A percentile compares a stretch with the other conserved stretches of the same genome.
Conservation (phyloP, 2,113 vertebrate species). For the Oncorhynchus tshawytscha region DNA sequence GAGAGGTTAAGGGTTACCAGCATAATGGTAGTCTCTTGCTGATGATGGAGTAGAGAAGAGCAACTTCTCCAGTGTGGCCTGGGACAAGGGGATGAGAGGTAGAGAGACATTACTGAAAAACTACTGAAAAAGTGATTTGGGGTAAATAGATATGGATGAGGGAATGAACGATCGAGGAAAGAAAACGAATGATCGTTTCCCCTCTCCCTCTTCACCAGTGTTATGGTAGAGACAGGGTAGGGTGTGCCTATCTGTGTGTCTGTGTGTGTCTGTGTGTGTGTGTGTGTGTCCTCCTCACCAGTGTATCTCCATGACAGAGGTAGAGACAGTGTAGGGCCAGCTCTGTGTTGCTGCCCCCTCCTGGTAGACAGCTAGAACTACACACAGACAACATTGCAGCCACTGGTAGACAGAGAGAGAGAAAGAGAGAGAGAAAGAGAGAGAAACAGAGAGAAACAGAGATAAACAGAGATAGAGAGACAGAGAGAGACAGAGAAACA, state of each 20-base stretch:
- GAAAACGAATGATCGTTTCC: no score
- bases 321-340: slow-evolving; percentile 76
- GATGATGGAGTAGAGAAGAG: slow-evolving; percentile 63
- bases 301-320: slow-evolving; percentile 60
- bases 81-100: slow-evolving; percentile 18
- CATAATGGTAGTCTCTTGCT: slow-evolving; percentile 71
- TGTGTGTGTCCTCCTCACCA: slow-evolving; percentile 60
- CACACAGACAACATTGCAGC: slow-evolving; percentile 73
- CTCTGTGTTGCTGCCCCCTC: slow-evolving; percentile 77
- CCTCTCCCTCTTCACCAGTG: no score
- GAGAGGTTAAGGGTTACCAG: slow-evolving; percentile 58
- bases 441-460: neutral
- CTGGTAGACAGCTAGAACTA: slow-evolving; percentile 75
- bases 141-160: no score
- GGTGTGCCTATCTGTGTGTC: no score
- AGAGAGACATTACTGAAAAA: neutral
- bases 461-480: neutral
- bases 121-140: neutral
- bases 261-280: neutral
- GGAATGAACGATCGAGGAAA: no score
- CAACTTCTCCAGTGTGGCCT: slow-evolving; percentile 74
- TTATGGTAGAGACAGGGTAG: no score
- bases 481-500: accelerated
- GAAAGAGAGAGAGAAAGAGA: slow-evolving; percentile 17
- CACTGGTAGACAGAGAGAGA: slow-evolving; percentile 50